Base-by-base conservation (phyloP, 2,797 vertebrate genomes). In the Pseudopleuronectes americanus region DNA sequence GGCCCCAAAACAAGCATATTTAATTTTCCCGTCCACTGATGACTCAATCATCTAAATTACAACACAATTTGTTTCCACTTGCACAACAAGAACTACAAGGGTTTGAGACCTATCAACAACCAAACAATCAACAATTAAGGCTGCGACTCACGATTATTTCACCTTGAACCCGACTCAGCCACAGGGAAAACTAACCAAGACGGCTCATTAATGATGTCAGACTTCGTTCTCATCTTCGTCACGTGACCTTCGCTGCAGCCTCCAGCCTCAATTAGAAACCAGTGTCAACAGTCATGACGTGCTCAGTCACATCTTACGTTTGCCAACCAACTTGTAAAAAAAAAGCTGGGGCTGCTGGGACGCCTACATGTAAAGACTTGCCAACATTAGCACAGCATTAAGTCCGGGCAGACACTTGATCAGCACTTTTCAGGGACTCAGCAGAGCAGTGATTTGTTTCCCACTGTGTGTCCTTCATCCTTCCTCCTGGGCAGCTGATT, bases 341-440 rank as follows among this genome's bases (percentile, higher is more conserved):
- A 73, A 81, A 67, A 3, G 16, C 38, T n/a, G 12, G 8, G 9
- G 17, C 45, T 69, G 33, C 81, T 49, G 55, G 60, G 64, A 71
- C 38, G 47, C 64, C 43, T 45, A 8, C 63, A 80, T 73, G 58
- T 69, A 24, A 75, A 58, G 73, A 55, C 26, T 67, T 72, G 71
- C 60, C 72, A 77, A 74, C 55, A 60, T 28, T 2, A 33, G 51
- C 47, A 2, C 21, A 68, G 56, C 55, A 63, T 77, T 79, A 68
- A 56, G 68, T 76, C 79, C 57, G 69, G 28, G 19, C 13, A 1
- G 45, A 59, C 4, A 21, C 71, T 53, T 43, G n/a, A 76, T 77
- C 76, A 68, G 82, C 77, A 53, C 56, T 77, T 77, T 80, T 64
- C 16, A 56, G 24, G 56, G 78, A 79, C 70, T 57, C 68, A 64